These are phyloP conservation scores for Enteromius radiatus DNA, from an alignment of 2,797 vertebrate genomes.

Conservation along the genomic window DNA sequence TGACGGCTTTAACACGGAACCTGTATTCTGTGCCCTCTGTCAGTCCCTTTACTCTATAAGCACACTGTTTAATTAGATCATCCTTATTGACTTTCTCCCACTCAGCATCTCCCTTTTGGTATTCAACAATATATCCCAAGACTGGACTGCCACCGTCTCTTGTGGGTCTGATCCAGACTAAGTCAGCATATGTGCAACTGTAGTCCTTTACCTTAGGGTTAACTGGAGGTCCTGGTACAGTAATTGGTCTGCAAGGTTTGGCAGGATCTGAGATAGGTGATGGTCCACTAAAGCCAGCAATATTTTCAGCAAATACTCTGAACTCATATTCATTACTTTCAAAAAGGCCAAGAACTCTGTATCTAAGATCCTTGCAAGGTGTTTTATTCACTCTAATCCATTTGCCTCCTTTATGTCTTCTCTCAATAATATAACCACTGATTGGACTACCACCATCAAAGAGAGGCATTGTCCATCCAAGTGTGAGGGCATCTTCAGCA, in stretches of 20 bases:
- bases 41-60: constrained; percentile 88
- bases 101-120: constrained; percentile 86
- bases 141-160: constrained; percentile 97
- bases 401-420: constrained; percentile 93
- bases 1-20: constrained; percentile 92
- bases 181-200: constrained; percentile 88
- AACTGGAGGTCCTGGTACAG: constrained; percentile 91
- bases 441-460: constrained; percentile 95
- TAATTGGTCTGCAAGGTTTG: constrained; percentile 91
- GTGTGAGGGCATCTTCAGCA: constrained; percentile 89
- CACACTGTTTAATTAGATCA: constrained; percentile 91
- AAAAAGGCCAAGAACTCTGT: constrained; percentile 91
- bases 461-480: constrained; percentile 94
- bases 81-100: constrained; percentile 94
- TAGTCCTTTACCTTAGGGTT: constrained; percentile 98
- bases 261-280: constrained; percentile 92
- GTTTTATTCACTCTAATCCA: constrained; percentile 97
- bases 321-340: constrained; percentile 98
- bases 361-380: constrained; percentile 89
- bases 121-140: constrained; percentile 93
- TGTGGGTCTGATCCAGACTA: constrained; percentile 95
- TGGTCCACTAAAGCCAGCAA: constrained; percentile 92
- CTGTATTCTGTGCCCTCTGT: constrained; percentile 91
- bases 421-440: constrained; percentile 93
- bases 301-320: constrained; percentile 97